Base-by-base conservation (phyloP, 2,797 vertebrate species). In the Enteromius radiatus region DNA sequence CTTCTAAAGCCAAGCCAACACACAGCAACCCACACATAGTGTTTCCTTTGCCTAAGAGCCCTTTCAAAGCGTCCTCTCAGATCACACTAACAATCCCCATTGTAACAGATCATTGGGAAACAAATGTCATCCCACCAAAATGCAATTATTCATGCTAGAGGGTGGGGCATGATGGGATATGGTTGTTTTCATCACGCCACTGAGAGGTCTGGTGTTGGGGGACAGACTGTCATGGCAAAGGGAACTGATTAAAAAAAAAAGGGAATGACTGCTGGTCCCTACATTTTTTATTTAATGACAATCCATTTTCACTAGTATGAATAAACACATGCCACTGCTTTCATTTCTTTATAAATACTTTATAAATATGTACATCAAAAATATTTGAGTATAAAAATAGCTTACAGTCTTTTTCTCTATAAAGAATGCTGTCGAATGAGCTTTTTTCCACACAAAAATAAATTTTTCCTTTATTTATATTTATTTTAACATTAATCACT, bases 41-140 rank as follows among this genome's bases (percentile, higher is more conserved):
- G 87, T 92, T 93, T 94, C 91, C 91, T 90, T 89, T 90, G 76
- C 92, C 92, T 94, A 93, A 95, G 93, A 90, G 84, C 89, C 81
- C 86, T 92, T 94, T 96, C 91, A 95, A 94, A 96, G 94, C 87
- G 87, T 91, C 93, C 89, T 89, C 91, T 75, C 86, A 91, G 89
- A 92, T 94, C 90, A 91, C 76, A 92, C 89, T 91, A 92, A 93
- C 92, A 94, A 92, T 93, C 87, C 76, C 90, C 87, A 92, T 95
- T 95, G 95, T 96, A 92, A 90, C 90, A 86, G 4, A 91, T 91
- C 94, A 94, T 90, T 93, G 90, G 90, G 86, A 92, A 90, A 87
- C 86, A 86, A 90, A 89, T 90, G 92, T 92, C 90, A 91, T 86
- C 83, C 85, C 94, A 93, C 92, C 93, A 93, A 96, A 92, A 89